Evolutionary conservation across 2,888 invertebrate species (phyloP).

Genomic region (Nomada flava): DNA sequence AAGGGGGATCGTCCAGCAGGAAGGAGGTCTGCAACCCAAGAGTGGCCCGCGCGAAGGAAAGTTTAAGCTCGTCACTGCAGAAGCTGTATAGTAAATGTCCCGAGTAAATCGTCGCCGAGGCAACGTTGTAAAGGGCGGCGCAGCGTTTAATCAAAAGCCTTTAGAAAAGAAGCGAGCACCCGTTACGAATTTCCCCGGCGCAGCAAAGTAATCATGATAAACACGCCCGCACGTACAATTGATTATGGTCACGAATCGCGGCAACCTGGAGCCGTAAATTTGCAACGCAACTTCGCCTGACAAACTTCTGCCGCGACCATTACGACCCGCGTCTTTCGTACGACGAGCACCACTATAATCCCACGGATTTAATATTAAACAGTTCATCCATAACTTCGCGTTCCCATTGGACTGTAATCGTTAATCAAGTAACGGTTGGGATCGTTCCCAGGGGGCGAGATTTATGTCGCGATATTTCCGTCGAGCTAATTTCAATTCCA

Average conservation of each 20-base stretch:
- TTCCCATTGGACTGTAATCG: not conserved
- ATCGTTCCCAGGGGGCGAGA: not conserved
- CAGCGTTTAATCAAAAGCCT: not conserved
- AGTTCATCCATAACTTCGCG: not conserved
- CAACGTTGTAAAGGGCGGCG: not conserved
- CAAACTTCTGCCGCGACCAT: slow-evolving; percentile 1
- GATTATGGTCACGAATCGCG: slow-evolving; percentile 25
- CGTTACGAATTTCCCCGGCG: not conserved
- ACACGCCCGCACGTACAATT: slow-evolving; percentile 16
- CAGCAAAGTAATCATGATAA: slow-evolving; percentile 16
- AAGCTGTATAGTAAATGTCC: not conserved
- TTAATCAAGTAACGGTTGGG: not conserved
- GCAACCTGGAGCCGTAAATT: not conserved
- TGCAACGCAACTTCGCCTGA: not conserved
- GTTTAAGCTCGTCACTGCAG: too few relatives aligned
- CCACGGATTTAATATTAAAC: not conserved
- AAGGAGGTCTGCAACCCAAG: not conserved
- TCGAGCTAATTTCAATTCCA: not conserved
- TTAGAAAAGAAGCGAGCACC: not conserved
- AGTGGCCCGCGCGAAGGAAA: too few relatives aligned
- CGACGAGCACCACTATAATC: slow-evolving; percentile 3
- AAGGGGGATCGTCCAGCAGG: not conserved
- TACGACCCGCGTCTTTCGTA: not conserved
- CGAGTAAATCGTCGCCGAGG: not conserved
- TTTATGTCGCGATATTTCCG: not conserved